Base-by-base conservation (phyloP, 92 coral and sea anemone genomes). In the Siderastrea siderea region DNA sequence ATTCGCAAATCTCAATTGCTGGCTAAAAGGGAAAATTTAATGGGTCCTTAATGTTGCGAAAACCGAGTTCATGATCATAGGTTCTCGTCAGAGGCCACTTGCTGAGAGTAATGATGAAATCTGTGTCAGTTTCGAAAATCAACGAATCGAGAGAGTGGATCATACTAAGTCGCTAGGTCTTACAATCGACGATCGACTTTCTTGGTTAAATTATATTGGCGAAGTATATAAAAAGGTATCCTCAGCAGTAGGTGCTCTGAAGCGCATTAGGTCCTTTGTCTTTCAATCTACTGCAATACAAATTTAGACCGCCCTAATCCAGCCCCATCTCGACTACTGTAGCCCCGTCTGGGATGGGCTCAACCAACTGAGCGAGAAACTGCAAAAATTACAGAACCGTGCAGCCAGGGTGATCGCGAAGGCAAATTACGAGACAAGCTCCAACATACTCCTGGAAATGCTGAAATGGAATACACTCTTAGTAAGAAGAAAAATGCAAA, bases 281-380 rank as follows among this genome's bases (percentile, higher is more conserved):
- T 83, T 80, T 70, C 75, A 70, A 14, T 76, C 47, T 80, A 75
- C 79, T 78, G 82, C 82, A 60, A 55, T 78, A 60, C 71, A 78
- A 78, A 78, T 78, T 60, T 78, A 43, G 60, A 62, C 60, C 79
- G 48, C 64, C 54, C 54, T 70, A 67, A 71, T 71, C 87, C 87
- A 72, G 11, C 63, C 80, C 46, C 87, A 83, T 65, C 48, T 26
- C 53, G 38, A 26, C 38, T 26, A 26, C 38, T 26, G 38, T 26
- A 26, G 38, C 38, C 38, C 38, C 38, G 38, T 26, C 38, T 26
- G 38, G 38, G 38, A 26, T 26, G 38, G 38, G 38, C 38, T 26
- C 38, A 26, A 26, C 38, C 38, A 26, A 26, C 38, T 26, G 38
- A 26, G 38, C 38, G 38, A 26, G 38, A 26, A 26, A 26, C 38